Percentiles rank a stretch among this genome's conserved stretches.
phyloP scores from a whole-genome alignment of 37 sponge, comb jelly and placozoan species.

The Diacarnus erythraeanus region DNA sequence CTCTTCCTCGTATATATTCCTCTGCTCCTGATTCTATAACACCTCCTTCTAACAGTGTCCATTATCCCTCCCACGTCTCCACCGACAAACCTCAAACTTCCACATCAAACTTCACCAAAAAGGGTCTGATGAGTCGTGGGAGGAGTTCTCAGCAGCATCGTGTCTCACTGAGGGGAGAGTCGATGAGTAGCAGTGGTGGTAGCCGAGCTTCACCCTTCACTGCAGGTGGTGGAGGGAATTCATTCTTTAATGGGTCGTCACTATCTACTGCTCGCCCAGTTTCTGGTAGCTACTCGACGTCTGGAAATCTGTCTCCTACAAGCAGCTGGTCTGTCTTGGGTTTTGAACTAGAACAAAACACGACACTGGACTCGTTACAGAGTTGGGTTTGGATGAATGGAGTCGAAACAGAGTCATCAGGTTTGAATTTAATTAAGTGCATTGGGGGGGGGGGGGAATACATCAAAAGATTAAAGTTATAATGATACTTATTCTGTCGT shows the following conservation, averaged over 20 bases:
- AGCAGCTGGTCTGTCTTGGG: constrained; percentile 12
- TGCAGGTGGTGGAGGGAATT: neutral
- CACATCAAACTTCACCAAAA: neutral
- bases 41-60: neutral
- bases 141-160: neutral
- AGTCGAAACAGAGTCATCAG: constrained; percentile 6
- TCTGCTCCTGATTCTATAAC: neutral
- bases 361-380: neutral
- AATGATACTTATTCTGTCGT: neutral
- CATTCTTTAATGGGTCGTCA: neutral
- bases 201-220: neutral
- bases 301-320: constrained; percentile 1
- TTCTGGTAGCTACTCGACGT: neutral
- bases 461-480: neutral
- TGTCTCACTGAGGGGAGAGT: neutral
- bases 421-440: neutral
- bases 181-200: neutral
- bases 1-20: neutral
- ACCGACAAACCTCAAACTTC: neutral
- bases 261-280: neutral
- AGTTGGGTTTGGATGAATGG: constrained; percentile 27
- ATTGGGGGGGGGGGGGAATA: neutral
- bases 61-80: neutral
- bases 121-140: neutral
- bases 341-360: neutral